Evolutionary conservation across 2,888 invertebrate genomes (phyloP).

Genomic region (Drosophila suboccidentalis): DNA sequence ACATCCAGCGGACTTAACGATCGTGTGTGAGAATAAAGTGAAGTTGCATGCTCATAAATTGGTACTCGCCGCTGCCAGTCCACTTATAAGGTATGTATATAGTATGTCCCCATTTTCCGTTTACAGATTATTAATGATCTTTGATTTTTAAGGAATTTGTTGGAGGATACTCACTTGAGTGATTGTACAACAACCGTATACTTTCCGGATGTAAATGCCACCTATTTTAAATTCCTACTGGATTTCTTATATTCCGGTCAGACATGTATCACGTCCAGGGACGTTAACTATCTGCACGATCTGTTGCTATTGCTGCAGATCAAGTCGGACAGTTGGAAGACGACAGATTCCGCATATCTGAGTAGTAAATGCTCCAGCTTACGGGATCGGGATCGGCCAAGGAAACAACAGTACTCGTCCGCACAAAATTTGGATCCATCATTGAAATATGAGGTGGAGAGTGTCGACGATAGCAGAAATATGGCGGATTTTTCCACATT

Average conservation of each 20-base stretch:
- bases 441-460: constrained; percentile 71
- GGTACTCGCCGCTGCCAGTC: constrained; percentile 95
- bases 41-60: constrained; percentile 93
- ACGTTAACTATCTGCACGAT: constrained; percentile 93
- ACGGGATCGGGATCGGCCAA: constrained; percentile 47
- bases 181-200: constrained; percentile 92
- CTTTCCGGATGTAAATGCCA: constrained; percentile 93
- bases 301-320: constrained; percentile 93
- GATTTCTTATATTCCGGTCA: constrained; percentile 95
- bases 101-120: not conserved
- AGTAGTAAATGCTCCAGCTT: constrained; percentile 69
- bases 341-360: constrained; percentile 85
- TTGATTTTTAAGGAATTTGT: constrained; percentile 87
- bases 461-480: constrained; percentile 62
- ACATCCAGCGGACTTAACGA: constrained; percentile 94
- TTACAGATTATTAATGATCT: not conserved
- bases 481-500: constrained; percentile 51
- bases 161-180: constrained; percentile 90
- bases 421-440: constrained; percentile 66
- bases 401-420: constrained; percentile 67
- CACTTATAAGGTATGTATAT: constrained; percentile 89
- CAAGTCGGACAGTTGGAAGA: constrained; percentile 92
- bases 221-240: constrained; percentile 92
- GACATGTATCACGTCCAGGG: constrained; percentile 87
- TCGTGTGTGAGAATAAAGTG: constrained; percentile 94